Conservation (phyloP, 2,797 vertebrate species). For the Chaetodon trifasciatus region DNA sequence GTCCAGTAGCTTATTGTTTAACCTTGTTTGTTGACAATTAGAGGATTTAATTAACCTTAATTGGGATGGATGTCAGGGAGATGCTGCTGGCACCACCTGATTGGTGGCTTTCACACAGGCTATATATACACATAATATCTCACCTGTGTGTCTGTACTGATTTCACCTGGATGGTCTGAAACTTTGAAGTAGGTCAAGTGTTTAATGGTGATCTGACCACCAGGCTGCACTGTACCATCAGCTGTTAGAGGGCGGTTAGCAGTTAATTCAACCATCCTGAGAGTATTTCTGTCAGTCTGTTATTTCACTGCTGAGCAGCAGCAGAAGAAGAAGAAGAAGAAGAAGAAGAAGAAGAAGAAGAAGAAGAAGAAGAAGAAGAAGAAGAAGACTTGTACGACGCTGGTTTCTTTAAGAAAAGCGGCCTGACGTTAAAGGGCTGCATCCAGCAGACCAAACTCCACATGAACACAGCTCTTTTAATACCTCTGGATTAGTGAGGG, state of each 20-base stretch:
- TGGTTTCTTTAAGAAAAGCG: no score
- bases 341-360: no score
- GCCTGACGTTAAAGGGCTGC: no score
- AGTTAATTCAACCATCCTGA: background rate
- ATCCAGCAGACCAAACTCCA: no score
- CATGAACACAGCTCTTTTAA: background rate
- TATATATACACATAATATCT: background rate
- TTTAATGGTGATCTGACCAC: background rate
- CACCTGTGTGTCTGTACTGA: no score
- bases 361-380: no score
- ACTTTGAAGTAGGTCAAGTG: background rate
- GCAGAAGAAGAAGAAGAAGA: no score
- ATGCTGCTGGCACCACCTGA: background rate
- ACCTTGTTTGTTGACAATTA: constrained; percentile 1
- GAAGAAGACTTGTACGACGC: background rate
- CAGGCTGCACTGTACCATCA: background rate
- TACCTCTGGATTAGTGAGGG: background rate
- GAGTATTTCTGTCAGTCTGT: background rate
- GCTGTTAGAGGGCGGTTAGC: background rate
- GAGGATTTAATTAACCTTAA: background rate
- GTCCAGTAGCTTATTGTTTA: background rate
- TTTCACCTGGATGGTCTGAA: background rate
- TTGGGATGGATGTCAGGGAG: background rate
- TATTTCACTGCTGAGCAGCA: background rate
- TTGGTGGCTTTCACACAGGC: background rate